These are phyloP conservation scores for Montipora foliosa DNA, from an alignment of 64 coral and sea anemone genomes.

Conservation along the genomic window DNA sequence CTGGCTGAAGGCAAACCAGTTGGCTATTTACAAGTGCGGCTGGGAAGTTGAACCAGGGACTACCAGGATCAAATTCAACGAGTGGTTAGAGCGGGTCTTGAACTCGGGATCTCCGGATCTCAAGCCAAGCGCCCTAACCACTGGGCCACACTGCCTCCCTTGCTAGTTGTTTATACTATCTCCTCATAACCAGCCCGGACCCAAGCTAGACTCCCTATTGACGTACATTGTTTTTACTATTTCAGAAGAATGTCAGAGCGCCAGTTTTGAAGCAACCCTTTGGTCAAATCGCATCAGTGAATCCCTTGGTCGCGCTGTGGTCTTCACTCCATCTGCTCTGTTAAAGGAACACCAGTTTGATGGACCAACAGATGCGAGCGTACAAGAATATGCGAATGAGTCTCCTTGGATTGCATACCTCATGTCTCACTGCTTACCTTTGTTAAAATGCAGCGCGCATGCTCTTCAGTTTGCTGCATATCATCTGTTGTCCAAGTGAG, in stretches of 20 bases:
- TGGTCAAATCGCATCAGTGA: conserved; percentile 66
- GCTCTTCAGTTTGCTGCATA: conserved; percentile 78
- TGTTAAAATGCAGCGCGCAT: conserved; percentile 59
- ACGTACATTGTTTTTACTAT: neutral
- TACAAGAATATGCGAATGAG: neutral
- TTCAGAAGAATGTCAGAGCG: conserved; percentile 34
- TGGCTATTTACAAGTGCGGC: too few species aligned
- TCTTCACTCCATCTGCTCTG: conserved; percentile 38
- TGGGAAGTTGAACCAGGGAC: too few species aligned
- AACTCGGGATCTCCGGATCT: too few species aligned
- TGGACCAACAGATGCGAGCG: neutral
- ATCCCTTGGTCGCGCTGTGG: conserved; percentile 72
- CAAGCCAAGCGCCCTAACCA: too few species aligned
- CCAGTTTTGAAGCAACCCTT: conserved; percentile 15
- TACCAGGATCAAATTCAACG: too few species aligned
- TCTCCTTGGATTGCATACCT: conserved; percentile 57
- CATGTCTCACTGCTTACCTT: conserved; percentile 63
- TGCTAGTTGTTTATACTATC: neutral
- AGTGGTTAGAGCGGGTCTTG: too few species aligned
- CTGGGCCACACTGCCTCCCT: neutral
- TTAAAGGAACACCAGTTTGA: conserved; percentile 64
- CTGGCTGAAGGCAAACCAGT: too few species aligned
- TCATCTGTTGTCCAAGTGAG: conserved; percentile 68
- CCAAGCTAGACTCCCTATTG: neutral
- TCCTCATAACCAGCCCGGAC: neutral